A percentile compares a stretch with the other conserved stretches of the same genome.
Evolutionary conservation across 2,797 vertebrate genomes (phyloP).

Genomic region (Meriones psammophilus): DNA sequence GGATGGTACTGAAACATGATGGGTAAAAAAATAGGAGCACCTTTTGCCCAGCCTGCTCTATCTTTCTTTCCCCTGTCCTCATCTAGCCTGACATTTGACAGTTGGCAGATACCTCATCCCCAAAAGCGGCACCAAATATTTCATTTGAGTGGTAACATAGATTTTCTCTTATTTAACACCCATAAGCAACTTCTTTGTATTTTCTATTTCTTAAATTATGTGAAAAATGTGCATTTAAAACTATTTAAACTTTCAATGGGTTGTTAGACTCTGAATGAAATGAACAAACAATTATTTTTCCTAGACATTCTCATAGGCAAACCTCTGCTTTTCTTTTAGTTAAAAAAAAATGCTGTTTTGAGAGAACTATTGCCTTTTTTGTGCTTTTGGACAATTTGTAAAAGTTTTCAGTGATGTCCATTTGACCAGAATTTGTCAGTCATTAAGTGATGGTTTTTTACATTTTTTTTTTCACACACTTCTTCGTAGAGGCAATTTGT

Average conservation of each 20-base stretch:
- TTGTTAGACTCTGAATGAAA: slow-evolving; percentile 46
- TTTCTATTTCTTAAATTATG: slow-evolving; percentile 23
- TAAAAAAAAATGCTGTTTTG: neutral
- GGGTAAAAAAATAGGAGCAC: neutral
- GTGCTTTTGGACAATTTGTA: slow-evolving; percentile 51
- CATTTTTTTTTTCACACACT: neutral
- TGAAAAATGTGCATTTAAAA: slow-evolving; percentile 44
- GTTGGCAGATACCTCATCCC: slow-evolving; percentile 57
- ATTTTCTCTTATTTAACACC: slow-evolving; percentile 11
- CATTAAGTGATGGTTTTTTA: slow-evolving; percentile 10
- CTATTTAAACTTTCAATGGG: neutral
- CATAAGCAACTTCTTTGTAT: slow-evolving; percentile 4
- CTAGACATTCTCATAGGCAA: neutral
- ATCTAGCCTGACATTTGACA: slow-evolving; percentile 60
- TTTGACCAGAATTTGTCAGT: slow-evolving; percentile 5
- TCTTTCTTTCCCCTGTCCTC: slow-evolving; percentile 7
- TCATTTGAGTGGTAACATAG: slow-evolving; percentile 58
- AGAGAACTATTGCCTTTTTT: slow-evolving; percentile 32
- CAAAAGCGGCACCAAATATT: slow-evolving; percentile 50
- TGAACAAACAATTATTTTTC: slow-evolving; percentile 13
- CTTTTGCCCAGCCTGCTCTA: neutral
- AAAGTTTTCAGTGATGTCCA: neutral
- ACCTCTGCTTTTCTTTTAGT: neutral
- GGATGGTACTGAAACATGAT: neutral
- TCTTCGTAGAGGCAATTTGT: slow-evolving; percentile 9